phyloP scores from a whole-genome alignment of 2,888 invertebrate species.

The Cactoblastis cactorum region DNA sequence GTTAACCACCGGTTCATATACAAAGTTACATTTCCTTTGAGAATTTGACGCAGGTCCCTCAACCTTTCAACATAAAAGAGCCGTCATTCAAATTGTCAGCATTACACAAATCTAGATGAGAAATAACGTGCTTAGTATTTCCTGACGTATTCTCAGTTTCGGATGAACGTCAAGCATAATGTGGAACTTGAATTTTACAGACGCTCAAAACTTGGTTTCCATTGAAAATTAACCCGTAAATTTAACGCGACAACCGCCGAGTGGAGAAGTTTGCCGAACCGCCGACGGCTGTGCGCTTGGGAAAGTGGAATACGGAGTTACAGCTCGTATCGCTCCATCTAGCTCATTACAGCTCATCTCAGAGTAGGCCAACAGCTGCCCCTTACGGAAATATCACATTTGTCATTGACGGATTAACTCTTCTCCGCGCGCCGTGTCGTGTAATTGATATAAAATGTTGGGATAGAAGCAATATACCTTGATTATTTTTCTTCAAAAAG shows the following conservation, averaged over 20 bases:
- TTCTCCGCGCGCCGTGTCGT: background rate
- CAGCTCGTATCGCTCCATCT: slow-evolving; percentile 43
- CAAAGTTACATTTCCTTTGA: slow-evolving; percentile 35
- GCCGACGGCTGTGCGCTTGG: slow-evolving; percentile 57
- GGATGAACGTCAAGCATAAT: slow-evolving; percentile 47
- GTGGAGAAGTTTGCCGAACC: slow-evolving; percentile 70
- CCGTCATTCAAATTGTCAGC: slow-evolving; percentile 37
- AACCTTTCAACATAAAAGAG: slow-evolving; percentile 33
- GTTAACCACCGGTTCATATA: slow-evolving; percentile 17
- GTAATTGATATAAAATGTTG: background rate
- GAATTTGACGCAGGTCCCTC: slow-evolving; percentile 27
- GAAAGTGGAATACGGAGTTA: slow-evolving; percentile 40
- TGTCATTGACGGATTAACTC: slow-evolving; percentile 14
- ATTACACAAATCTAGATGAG: slow-evolving; percentile 4
- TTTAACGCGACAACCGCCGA: slow-evolving; percentile 74
- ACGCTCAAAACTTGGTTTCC: slow-evolving; percentile 59
- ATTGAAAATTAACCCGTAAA: slow-evolving; percentile 78
- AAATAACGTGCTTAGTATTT: slow-evolving; percentile 19
- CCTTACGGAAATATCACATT: slow-evolving; percentile 20
- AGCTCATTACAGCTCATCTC: slow-evolving; percentile 54
- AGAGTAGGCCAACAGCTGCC: slow-evolving; percentile 27
- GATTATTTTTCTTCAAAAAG: no score
- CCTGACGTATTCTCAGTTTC: slow-evolving; percentile 29
- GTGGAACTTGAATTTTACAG: slow-evolving; percentile 62
- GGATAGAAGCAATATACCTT: background rate